phyloP scores from a whole-genome alignment of 2,888 invertebrate genomes.

The Pristionchus arcanus region DNA sequence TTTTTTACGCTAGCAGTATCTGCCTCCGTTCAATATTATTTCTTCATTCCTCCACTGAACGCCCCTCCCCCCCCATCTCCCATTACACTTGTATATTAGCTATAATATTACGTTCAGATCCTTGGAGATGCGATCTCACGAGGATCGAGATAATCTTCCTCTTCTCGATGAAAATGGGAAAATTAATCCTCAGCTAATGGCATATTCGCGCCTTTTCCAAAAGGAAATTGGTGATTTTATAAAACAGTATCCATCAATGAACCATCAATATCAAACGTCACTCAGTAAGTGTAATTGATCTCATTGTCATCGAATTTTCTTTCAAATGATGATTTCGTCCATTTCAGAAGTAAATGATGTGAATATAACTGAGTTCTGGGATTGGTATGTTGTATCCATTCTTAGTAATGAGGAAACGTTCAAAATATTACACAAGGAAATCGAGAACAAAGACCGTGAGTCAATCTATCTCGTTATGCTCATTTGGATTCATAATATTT shows the following conservation, averaged over 20 bases:
- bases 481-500: background rate
- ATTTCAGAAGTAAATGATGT: background rate
- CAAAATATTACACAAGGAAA: background rate
- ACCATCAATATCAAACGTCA: background rate
- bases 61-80: too few species aligned
- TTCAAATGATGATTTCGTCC: background rate
- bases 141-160: background rate
- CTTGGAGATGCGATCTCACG: too few species aligned
- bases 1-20: too few species aligned
- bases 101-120: too few species aligned
- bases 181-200: conserved; percentile 33
- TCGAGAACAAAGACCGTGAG: conserved; percentile 11
- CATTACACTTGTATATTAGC: too few species aligned
- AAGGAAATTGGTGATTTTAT: conserved; percentile 10
- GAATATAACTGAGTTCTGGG: background rate
- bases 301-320: too few species aligned
- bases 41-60: too few species aligned
- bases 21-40: too few species aligned
- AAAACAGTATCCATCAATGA: background rate
- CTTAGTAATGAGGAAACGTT: background rate
- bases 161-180: background rate
- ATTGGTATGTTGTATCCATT: conserved; percentile 14
- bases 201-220: conserved; percentile 2
- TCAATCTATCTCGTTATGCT: background rate
- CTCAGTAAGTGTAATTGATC: background rate